Evolutionary conservation across 2,797 vertebrate species (phyloP), one percentile per base, ranked within the genome.

Genomic region (Chloroceryle amazona): DNA sequence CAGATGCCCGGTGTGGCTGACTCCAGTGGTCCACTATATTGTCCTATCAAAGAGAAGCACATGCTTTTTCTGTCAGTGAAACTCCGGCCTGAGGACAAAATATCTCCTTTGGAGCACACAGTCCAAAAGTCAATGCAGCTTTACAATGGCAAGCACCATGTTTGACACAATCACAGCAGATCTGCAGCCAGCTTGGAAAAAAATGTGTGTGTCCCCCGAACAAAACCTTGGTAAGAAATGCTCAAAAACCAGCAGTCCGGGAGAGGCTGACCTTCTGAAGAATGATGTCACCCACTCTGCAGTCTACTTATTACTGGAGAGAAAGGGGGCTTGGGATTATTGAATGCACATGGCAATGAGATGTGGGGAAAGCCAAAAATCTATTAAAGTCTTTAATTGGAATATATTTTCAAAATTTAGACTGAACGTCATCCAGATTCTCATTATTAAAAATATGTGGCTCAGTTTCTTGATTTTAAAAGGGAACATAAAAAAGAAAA

Each of bases 361-460:
- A 97, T 95, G 92, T 98, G 96, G 89, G 75, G 96, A 96, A 95
- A 98, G 98, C 98, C 98, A 99, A 98, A 92, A 97, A 94, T 95
- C 98, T 98, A 97, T 98, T 98, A 98, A 98, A 98, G 97, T 96
- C 97, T 98, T 99, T 99, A 98, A 98, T 98, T 98, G 97, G 97
- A 95, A 97, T 97, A 96, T 97, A 98, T 97, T 97, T 96, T 98
- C 96, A 97, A 98, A 97, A 97, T 96, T 97, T 87, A 90, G 96
- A 96, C 92, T 98, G 98, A 99, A 98, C 80, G n/a, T 83, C 11
- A 85, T 98, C 98, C 99, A 99, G 97, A 98, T 94, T 98, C 98
- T 99, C 98, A 98, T 99, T 99, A 98, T 98, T 98, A 98, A 97
- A 98, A 98, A 96, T 97, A 98, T 97, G 97, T 97, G 97, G 98